Evolutionary conservation across 2,888 invertebrate genomes (phyloP).

Genomic region (Oligia fasciuncula): DNA sequence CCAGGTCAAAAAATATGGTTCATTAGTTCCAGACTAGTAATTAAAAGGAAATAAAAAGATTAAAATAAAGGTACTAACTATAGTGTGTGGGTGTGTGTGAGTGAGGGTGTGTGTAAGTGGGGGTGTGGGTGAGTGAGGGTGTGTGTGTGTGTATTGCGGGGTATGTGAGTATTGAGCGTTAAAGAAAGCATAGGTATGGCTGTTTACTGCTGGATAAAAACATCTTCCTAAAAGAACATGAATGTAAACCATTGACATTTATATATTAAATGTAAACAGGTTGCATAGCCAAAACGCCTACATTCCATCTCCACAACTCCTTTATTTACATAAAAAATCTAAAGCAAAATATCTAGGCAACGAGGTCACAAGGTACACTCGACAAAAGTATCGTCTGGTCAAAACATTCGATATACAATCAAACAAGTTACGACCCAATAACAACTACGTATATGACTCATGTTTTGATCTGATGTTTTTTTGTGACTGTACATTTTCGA

Average conservation of each 20-base stretch:
- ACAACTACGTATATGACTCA: background rate
- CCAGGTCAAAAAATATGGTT: too few species aligned
- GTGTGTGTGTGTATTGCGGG: too few species aligned
- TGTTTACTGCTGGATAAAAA: background rate
- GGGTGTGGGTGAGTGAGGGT: too few species aligned
- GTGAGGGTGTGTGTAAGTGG: too few species aligned
- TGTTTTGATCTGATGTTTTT: conserved; percentile 22
- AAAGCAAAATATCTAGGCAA: conserved; percentile 21
- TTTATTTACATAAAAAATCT: background rate
- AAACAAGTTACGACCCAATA: conserved; percentile 14
- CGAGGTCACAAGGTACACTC: conserved; percentile 17
- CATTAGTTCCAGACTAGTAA: too few species aligned
- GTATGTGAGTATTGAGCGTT: too few species aligned
- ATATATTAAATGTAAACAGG: background rate
- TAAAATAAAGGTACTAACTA: too few species aligned
- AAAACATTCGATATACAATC: conserved; percentile 8
- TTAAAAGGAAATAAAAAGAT: too few species aligned
- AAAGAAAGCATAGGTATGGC: background rate
- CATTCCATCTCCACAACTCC: background rate
- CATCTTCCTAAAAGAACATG: background rate
- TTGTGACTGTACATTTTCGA: conserved; percentile 28
- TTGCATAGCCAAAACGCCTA: background rate
- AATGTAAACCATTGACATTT: background rate
- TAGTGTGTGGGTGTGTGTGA: too few species aligned
- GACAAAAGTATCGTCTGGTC: conserved; percentile 28